These are phyloP conservation scores for Ptyas mucosa DNA, from an alignment of 2,113 vertebrate species.

Conservation along the genomic window DNA sequence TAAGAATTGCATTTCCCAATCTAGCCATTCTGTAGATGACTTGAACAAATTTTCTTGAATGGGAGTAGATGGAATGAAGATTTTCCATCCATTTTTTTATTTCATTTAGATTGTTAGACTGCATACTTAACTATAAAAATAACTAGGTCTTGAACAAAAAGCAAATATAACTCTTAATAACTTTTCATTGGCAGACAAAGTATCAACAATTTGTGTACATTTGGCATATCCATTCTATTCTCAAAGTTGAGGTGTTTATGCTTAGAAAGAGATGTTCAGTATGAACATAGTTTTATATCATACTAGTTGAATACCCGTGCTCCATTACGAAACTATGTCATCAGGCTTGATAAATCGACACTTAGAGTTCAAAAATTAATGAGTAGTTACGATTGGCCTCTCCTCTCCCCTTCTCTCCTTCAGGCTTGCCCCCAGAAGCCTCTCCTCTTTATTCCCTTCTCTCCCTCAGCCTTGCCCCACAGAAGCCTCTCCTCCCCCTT, in stretches of 20 bases:
- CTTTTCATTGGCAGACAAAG: neutral
- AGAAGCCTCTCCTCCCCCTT: no score
- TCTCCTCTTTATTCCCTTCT: no score
- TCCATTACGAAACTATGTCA: no score
- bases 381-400: no score
- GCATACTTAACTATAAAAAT: neutral
- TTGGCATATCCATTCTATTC: neutral
- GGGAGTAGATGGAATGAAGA: neutral
- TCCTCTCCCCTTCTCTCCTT: no score
- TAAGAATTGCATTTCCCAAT: neutral
- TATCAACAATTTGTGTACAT: neutral
- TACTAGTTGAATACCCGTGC: neutral
- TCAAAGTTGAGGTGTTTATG: neutral
- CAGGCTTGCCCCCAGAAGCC: no score
- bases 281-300: neutral
- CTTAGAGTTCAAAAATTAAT: no score
- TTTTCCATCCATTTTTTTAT: neutral
- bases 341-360: no score
- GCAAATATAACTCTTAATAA: neutral
- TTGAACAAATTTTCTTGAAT: neutral
- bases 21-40: neutral
- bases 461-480: no score
- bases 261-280: neutral
- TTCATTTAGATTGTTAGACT: neutral
- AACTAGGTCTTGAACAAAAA: neutral